Evolutionary conservation across 2,113 vertebrate genomes (phyloP), one percentile per base, ranked within the genome.

Genomic region (Genyomyrus donnyi): DNA sequence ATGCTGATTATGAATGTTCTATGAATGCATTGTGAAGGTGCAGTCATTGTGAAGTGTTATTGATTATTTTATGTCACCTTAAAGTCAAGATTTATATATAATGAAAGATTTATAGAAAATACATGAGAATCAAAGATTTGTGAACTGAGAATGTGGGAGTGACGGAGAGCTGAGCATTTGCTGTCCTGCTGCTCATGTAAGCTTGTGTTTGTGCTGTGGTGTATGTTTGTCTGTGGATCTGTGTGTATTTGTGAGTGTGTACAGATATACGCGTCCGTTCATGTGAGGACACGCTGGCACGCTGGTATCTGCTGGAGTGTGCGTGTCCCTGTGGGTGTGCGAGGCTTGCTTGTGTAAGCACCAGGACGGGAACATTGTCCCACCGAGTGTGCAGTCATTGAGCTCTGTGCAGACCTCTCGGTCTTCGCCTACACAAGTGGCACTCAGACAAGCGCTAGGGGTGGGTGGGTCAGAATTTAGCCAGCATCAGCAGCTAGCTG

Each of bases 371-470:
- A 62, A 85, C 77, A 27, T 27, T 88, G 87, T 88, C 86, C 45
- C 8, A 58, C 70, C 74, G 50, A 62, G 53, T 90, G 42, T 74
- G 56, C 49, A 74, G 39, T 90, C 93, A 91, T 80, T 49, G 89
- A 90, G 91, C 70, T 53, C 42, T 35, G 24, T 91, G 91, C 87
- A 58, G 85, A 89, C 49, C 74, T 66, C 89, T n/a, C 74, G 39
- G 27, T 87, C 89, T 85, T 88, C 87, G 52, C 87, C 87, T 45
- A 88, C 87, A n/a, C 87, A 53, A 85, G 24, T 88, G 66, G 31
- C 86, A 80, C 85, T 52, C 74, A 62, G 74, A 83, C 50, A 88
- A 62, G 50, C 88, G 4, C 35, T 62, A 52, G 74, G 87, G 52
- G 74, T 84, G 85, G 49, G 49, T 13, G 49, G 45, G 46, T 49